phyloP scores from a whole-genome alignment of 1,140 invertebrate genomes.

The Choristoneura fumiferana region DNA sequence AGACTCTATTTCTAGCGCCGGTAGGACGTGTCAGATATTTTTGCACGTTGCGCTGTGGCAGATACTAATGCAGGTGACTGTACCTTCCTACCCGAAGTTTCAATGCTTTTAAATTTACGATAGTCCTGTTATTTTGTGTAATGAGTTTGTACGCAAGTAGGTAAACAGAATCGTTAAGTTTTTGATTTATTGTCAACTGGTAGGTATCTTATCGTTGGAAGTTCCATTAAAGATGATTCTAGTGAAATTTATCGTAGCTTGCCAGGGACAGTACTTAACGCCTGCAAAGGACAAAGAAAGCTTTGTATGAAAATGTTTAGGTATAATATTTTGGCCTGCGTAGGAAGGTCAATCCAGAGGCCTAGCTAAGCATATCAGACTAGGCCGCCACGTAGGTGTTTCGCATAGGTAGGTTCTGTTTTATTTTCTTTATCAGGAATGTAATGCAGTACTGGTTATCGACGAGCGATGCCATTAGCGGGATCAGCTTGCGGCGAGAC shows the following conservation, averaged over 20 bases:
- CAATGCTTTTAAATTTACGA: no score
- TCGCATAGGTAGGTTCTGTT: neutral
- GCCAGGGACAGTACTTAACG: neutral
- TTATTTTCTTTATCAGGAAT: constrained; percentile 16
- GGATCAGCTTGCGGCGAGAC: constrained; percentile 47
- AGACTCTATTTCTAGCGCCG: no score
- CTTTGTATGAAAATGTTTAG: neutral
- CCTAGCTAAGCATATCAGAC: neutral
- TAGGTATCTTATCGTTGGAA: constrained; percentile 34
- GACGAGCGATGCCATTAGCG: constrained; percentile 42
- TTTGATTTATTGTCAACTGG: constrained; percentile 35
- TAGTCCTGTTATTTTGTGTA: neutral
- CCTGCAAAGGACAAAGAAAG: neutral
- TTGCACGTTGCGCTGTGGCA: no score
- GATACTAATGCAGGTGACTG: no score
- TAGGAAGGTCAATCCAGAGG: neutral
- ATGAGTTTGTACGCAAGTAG: neutral
- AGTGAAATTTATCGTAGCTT: neutral
- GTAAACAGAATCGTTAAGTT: constrained; percentile 36
- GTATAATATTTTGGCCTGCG: neutral
- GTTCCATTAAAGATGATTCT: constrained; percentile 18
- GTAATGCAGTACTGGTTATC: constrained; percentile 13
- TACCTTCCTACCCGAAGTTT: no score
- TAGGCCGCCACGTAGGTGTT: neutral
- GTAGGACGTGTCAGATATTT: no score